Percentiles rank a stretch among this genome's conserved stretches.
These are phyloP conservation scores for Phyllostomus hastatus DNA, from an alignment of 2,113 vertebrate genomes.

Conservation along the genomic window DNA sequence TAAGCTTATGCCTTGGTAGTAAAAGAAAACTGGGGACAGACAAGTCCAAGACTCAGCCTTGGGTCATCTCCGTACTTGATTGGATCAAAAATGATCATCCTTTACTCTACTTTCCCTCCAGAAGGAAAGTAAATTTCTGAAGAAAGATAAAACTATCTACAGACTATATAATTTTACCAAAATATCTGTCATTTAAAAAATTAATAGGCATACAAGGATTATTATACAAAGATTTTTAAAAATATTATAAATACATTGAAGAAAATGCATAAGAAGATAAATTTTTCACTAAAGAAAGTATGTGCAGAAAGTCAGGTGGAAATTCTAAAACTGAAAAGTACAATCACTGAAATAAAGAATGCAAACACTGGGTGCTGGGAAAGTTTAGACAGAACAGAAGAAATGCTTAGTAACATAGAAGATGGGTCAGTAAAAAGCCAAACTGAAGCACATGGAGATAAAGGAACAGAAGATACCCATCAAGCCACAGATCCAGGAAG, in stretches of 20 bases:
- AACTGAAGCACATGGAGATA: background rate
- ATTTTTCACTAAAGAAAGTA: background rate
- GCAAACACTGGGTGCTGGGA: background rate
- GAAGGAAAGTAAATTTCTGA: background rate
- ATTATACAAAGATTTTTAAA: background rate
- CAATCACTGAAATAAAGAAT: background rate
- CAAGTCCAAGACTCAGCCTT: background rate
- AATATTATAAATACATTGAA: background rate
- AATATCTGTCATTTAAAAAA: background rate
- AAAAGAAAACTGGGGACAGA: background rate
- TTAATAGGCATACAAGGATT: background rate
- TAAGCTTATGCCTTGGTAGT: background rate
- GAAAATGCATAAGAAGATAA: background rate
- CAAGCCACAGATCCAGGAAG: background rate
- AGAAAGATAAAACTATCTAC: background rate
- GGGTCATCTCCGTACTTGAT: background rate
- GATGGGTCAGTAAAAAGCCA: background rate
- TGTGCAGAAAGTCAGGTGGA: background rate
- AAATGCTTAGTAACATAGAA: background rate
- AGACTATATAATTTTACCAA: background rate
- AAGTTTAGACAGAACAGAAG: background rate
- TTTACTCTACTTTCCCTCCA: background rate
- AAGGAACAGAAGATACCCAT: background rate
- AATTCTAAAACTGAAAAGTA: too few species aligned
- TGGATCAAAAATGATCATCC: background rate